phyloP scores from a whole-genome alignment of 2,113 vertebrate species.

The Aspidoscelis tigris region DNA sequence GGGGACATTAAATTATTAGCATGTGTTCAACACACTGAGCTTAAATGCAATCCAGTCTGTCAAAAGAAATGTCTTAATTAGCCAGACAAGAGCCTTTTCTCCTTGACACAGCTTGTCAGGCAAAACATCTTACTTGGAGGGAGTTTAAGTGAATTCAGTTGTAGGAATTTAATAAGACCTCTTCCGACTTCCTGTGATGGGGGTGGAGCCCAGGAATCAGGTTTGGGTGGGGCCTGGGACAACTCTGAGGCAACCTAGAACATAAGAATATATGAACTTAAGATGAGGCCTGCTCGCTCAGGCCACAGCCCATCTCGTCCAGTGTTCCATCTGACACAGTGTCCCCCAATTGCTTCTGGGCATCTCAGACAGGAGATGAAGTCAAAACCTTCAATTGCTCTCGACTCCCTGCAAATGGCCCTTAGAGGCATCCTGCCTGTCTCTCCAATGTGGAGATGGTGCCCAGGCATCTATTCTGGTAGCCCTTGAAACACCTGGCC shows the following conservation, averaged over 20 bases:
- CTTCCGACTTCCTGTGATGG: constrained; percentile 58
- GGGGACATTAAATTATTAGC: constrained; percentile 66
- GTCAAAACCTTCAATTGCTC: too few relatives aligned
- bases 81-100: constrained; percentile 70
- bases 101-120: constrained; percentile 71
- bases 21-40: constrained; percentile 68
- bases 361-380: too few relatives aligned
- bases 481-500: too few relatives aligned
- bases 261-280: too few relatives aligned
- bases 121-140: constrained; percentile 59
- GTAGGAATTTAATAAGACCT: constrained; percentile 68
- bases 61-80: constrained; percentile 79
- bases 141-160: constrained; percentile 70
- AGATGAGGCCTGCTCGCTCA: too few relatives aligned
- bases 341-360: too few relatives aligned
- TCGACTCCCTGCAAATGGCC: too few relatives aligned
- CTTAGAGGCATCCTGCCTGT: too few relatives aligned
- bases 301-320: too few relatives aligned
- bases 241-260: background rate
- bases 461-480: too few relatives aligned
- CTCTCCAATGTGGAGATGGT: too few relatives aligned
- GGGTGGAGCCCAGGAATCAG: constrained; percentile 17
- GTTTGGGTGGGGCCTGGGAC: constrained; percentile 55
- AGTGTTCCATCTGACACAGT: too few relatives aligned
- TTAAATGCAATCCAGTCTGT: constrained; percentile 70